Percentiles rank a stretch among this genome's conserved stretches.
Evolutionary conservation across 2,113 vertebrate genomes (phyloP).

Genomic region (Laticauda colubrina): DNA sequence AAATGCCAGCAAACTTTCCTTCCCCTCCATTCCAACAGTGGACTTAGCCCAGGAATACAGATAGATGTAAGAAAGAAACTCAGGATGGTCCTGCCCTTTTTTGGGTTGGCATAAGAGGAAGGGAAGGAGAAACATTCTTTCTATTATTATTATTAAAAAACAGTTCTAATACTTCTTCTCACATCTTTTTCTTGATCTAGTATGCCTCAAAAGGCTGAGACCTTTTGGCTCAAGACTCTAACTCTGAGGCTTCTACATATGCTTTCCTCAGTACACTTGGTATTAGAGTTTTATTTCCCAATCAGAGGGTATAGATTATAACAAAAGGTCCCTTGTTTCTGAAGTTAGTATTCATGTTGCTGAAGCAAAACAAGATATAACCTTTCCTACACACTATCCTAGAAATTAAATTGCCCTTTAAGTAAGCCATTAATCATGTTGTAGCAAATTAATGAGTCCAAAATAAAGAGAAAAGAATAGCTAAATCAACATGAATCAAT

Average conservation of each 20-base stretch:
- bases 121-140: background rate
- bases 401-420: slow-evolving; percentile 64
- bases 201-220: background rate
- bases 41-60: background rate
- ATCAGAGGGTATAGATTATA: background rate
- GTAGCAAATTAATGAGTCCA: slow-evolving; percentile 55
- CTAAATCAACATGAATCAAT: slow-evolving; percentile 16
- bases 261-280: background rate
- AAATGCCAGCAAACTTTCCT: too few relatives aligned
- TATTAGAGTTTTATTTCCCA: background rate
- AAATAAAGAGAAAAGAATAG: slow-evolving; percentile 42
- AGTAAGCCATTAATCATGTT: slow-evolving; percentile 57
- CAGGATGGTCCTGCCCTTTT: background rate
- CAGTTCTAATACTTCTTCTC: background rate
- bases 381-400: slow-evolving; percentile 52
- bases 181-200: background rate
- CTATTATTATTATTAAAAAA: background rate
- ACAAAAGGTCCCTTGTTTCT: slow-evolving; percentile 54
- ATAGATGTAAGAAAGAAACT: background rate
- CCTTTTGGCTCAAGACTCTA: background rate
- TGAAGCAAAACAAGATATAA: slow-evolving; percentile 53
- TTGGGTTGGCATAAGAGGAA: background rate
- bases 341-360: slow-evolving; percentile 48
- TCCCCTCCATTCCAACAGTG: too few relatives aligned
- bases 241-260: background rate